These are phyloP conservation scores for Pelagia noctiluca DNA, from an alignment of 30 jellyfish, hydroid and myxozoan species.

Conservation along the genomic window DNA sequence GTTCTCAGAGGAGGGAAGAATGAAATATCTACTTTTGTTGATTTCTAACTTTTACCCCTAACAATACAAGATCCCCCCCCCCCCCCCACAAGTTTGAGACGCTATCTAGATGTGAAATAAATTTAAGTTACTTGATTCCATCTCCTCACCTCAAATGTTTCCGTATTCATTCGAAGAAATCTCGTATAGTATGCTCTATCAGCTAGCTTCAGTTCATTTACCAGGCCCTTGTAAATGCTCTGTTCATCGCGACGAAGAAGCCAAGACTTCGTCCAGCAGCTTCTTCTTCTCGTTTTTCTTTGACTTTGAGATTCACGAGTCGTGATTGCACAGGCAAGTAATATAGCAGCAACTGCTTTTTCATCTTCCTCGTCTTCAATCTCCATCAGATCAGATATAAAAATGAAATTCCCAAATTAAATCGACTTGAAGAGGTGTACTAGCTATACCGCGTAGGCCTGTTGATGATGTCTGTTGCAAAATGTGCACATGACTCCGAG, in stretches of 20 bases:
- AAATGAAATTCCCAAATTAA: not conserved
- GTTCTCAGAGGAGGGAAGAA: conserved; percentile 34
- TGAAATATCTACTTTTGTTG: conserved; percentile 29
- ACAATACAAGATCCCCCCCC: not conserved
- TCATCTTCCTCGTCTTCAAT: conserved; percentile 20
- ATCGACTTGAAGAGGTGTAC: too few relatives aligned
- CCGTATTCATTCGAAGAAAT: conserved; percentile 51
- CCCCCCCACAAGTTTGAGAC: not conserved
- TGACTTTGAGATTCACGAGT: not conserved
- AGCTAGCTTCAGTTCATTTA: conserved; percentile 28
- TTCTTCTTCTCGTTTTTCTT: conserved; percentile 10
- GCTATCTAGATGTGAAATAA: not conserved
- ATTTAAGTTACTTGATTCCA: not conserved
- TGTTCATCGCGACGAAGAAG: conserved; percentile 9
- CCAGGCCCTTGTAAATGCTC: conserved; percentile 33
- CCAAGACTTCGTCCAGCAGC: conserved; percentile 44
- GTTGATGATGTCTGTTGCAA: too few relatives aligned
- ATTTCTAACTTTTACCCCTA: not conserved
- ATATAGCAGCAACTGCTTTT: conserved; percentile 20
- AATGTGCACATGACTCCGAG: too few relatives aligned
- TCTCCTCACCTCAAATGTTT: conserved; percentile 38
- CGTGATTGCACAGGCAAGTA: conserved; percentile 11
- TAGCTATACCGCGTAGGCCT: too few relatives aligned
- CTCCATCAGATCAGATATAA: not conserved
- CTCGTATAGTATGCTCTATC: conserved; percentile 41